Conservation (phyloP, 1,140 invertebrate species). For the Caenorhabditis remanei region DNA sequence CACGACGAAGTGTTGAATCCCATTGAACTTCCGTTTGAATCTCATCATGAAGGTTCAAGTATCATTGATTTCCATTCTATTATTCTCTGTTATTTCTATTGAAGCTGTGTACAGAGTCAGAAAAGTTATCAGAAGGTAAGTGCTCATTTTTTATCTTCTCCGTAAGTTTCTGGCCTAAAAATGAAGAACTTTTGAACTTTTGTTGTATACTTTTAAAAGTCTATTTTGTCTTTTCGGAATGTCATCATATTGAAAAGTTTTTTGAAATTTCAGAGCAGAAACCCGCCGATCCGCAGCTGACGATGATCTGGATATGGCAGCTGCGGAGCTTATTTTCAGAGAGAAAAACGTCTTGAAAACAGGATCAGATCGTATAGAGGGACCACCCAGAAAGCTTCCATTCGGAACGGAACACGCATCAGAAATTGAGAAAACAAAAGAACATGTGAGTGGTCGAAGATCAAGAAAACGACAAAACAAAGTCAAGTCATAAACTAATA, state of each 20-base stretch:
- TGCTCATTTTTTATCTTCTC: neutral
- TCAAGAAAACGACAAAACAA: too few relatives aligned
- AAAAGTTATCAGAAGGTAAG: neutral
- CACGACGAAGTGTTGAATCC: neutral
- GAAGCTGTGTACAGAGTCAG: neutral
- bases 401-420: conserved; percentile 19
- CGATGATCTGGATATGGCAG: conserved; percentile 46
- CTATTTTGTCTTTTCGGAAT: too few relatives aligned
- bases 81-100: neutral
- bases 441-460: neutral
- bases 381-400: conserved; percentile 34
- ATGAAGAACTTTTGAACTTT: too few relatives aligned
- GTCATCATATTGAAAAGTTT: too few relatives aligned
- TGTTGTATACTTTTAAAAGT: too few relatives aligned
- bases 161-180: too few relatives aligned
- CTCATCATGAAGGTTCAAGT: neutral
- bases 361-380: neutral
- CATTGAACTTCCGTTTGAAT: neutral
- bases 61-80: neutral
- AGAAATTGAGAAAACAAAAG: neutral
- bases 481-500: too few relatives aligned
- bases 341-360: neutral
- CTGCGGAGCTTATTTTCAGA: conserved; percentile 10
- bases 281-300: conserved; percentile 3
- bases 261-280: neutral